Base-by-base conservation (phyloP, 1,140 invertebrate genomes). In the Sycophaga agraensis region DNA sequence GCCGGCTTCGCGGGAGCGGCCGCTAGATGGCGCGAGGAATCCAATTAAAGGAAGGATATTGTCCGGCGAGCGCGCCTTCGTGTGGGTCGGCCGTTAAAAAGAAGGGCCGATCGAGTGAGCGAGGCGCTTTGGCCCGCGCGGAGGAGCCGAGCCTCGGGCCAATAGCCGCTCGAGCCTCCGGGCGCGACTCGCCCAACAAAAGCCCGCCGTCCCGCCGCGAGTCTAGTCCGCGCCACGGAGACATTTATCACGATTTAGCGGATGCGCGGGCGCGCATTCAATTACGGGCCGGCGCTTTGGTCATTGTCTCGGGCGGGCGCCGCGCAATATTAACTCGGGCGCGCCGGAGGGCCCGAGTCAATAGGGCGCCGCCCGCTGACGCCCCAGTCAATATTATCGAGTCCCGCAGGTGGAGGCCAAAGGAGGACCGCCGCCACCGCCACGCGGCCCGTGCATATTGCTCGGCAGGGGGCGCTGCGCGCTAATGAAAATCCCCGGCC, bases 331-430 rank as follows among this genome's bases (percentile, higher is more conserved):
- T 56, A 37, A 63, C 46, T 28, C 37, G 31, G 26, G 28, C 2
- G 14, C 12, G 16, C 11, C 9, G 6, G n/a, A n/a, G 7, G 5
- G 16, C 57, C 7, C 16, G 31, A 51, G 46, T 51, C 57, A 51
- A 40, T 34, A 31, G 17, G 24, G 11, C 31, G 24, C 14, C 17
- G n/a, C 45, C 28, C 48, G 49, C 35, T 34, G 17, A 37, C n/a
- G 40, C 11, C 7, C 12, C n/a, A 54, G 50, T 61, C 59, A 55
- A 55, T 61, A 55, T 61, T 53, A 53, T 53, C 49, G 58, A 53
- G 39, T 53, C 26, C 31, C 42, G n/a, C n/a, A 59, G 55, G 48
- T 60, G n/a, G n/a, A n/a, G n/a, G 50, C 56, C 34, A 43, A 65
- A 34, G 19, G 19, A 22, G 43, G 19, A 31, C 21, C 31, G 8